A percentile compares a stretch with the other conserved stretches of the same genome.
Evolutionary conservation across 2,888 invertebrate species (phyloP).

Genomic region (Nasonovia ribisnigri): DNA sequence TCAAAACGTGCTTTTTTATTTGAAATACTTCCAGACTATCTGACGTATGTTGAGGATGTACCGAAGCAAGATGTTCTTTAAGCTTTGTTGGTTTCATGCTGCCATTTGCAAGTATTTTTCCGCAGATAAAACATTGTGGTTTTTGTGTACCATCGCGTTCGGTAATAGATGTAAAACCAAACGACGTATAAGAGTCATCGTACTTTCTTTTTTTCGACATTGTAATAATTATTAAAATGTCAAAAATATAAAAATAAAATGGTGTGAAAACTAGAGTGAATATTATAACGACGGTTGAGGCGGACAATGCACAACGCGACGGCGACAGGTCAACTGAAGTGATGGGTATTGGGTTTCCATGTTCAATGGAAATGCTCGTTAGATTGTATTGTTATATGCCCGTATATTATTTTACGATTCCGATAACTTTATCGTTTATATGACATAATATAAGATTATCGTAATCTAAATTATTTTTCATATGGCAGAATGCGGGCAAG

Average conservation of each 20-base stretch:
- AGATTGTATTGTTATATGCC: slow-evolving; percentile 4
- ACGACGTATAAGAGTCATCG: no score
- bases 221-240: no score
- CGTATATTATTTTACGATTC: slow-evolving; percentile 12
- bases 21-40: background rate
- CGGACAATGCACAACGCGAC: no score
- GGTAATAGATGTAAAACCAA: no score
- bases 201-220: no score
- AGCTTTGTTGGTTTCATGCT: slow-evolving; percentile 3
- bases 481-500: no score
- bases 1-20: background rate
- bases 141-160: no score
- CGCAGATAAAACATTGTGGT: no score
- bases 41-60: slow-evolving; percentile 7
- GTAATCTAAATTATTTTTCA: slow-evolving; percentile 31
- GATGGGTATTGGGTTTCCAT: slow-evolving; percentile 23
- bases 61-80: slow-evolving; percentile 4
- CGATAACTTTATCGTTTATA: slow-evolving; percentile 2
- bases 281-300: no score
- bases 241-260: no score
- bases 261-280: no score
- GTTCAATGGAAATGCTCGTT: slow-evolving; percentile 11
- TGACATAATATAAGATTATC: slow-evolving; percentile 20
- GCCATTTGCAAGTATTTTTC: slow-evolving; percentile 10
- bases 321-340: no score